phyloP scores from a whole-genome alignment of 2,797 vertebrate genomes.

The Coracias cyanogaster region DNA sequence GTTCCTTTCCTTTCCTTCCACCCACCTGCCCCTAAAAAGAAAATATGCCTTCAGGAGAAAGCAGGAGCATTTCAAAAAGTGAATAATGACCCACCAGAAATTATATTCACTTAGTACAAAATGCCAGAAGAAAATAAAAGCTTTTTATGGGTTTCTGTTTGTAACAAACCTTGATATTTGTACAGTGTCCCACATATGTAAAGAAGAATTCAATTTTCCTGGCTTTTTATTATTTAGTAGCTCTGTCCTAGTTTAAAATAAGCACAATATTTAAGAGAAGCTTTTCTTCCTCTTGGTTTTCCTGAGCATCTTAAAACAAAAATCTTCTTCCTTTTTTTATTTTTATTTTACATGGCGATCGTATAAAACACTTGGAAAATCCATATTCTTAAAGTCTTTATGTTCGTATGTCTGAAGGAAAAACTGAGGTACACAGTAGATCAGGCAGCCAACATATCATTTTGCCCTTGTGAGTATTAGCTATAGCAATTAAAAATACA shows the following conservation, averaged over 20 bases:
- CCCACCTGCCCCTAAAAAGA: neutral
- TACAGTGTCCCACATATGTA: neutral
- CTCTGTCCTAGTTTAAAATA: neutral
- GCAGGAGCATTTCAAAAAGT: neutral
- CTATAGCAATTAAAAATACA: neutral
- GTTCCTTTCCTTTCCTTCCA: neutral
- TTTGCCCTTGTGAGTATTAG: neutral
- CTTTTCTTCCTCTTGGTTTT: neutral
- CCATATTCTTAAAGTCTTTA: neutral
- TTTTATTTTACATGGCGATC: neutral
- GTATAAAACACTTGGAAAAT: neutral
- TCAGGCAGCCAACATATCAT: neutral
- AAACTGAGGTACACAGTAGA: neutral
- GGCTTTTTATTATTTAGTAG: neutral
- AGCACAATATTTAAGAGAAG: neutral
- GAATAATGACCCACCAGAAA: neutral
- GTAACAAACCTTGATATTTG: neutral
- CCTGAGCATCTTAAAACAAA: neutral
- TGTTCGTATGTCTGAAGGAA: neutral
- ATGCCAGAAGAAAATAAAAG: neutral
- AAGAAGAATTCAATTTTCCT: neutral
- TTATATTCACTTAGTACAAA: neutral
- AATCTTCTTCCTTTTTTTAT: neutral
- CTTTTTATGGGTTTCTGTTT: neutral
- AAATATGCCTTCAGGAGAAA: neutral